Evolutionary conservation across 2,888 invertebrate species (phyloP), one percentile per base, ranked within the genome.

Genomic region (Mythimna impura): DNA sequence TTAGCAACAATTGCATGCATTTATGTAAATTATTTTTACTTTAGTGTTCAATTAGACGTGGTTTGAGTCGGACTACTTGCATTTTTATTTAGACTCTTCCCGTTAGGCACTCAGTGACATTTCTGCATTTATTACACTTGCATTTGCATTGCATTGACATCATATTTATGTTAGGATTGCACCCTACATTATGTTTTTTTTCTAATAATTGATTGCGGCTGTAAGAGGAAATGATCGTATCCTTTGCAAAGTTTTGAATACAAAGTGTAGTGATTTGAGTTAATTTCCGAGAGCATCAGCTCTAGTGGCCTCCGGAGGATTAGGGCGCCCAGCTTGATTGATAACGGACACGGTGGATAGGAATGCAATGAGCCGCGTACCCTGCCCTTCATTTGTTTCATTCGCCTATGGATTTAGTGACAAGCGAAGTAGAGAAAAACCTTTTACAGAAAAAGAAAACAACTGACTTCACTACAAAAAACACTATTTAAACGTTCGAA

Each of bases 361-460:
- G 54, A 81, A 79, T 71, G 80, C 85, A 85, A 85, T 83, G 85
- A 85, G 80, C 80, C 85, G 78, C 47, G 54, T 36, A 62, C 55
- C 62, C 67, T 65, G 66, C 70, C 71, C 77, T 83, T 80, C 85
- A 83, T 85, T 85, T 83, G 83, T 85, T 76, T 72, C 47, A 60
- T 63, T 63, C 10, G 22, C 55, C n/a, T 43, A 10, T 7, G 58
- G 6, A 12, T 54, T 71, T 58, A 25, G 71, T 62, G 58, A 50
- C 36, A 50, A 62, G 62, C 65, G 62, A 17, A 50, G 47, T 54
- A 50, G 7, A 40, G 2, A n/a, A 22, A 9, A 17, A 3, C 5
- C 0, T 3, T 43, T 3, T 40, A 40, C 10, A 43, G 12, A 43
- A 43, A 43, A 40, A 40, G 4, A 43, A 36, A 36, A 7, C 36